Conservation (phyloP, 2,113 vertebrate species). For the Myiozetetes cayanensis region DNA sequence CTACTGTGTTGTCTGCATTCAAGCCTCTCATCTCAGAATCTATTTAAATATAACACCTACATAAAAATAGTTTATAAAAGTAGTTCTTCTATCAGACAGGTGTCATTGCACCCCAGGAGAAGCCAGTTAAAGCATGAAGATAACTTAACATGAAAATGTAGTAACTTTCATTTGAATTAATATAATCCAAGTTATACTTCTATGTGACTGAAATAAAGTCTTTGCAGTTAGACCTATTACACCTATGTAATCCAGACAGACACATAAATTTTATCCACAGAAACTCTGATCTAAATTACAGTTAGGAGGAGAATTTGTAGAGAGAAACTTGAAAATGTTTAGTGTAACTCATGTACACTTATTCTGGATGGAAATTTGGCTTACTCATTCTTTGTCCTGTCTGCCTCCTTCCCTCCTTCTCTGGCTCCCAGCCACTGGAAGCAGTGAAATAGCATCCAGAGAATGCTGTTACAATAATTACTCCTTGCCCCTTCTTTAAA, state of each 20-base stretch:
- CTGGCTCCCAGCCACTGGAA: neutral
- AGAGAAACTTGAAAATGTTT: neutral
- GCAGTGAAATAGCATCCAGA: neutral
- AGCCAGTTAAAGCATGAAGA: neutral
- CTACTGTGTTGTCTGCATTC: neutral
- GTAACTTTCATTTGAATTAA: neutral
- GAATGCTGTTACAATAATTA: neutral
- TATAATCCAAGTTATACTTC: neutral
- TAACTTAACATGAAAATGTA: neutral
- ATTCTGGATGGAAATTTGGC: neutral
- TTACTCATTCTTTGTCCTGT: neutral
- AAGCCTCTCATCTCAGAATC: neutral
- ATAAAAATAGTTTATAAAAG: neutral
- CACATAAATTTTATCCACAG: neutral
- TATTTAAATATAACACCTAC: neutral
- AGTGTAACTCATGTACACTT: neutral
- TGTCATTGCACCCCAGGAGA: neutral
- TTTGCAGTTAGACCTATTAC: neutral
- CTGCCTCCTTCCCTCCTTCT: neutral
- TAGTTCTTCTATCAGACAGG: neutral
- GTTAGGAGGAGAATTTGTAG: neutral
- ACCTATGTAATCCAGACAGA: neutral
- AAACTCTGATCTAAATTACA: neutral
- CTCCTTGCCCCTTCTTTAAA: neutral
- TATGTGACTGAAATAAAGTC: rapidly evolving